A percentile compares a stretch with the other conserved stretches of the same genome.
phyloP scores from a whole-genome alignment of 53 echinoderm and acorn worm genomes.

The Echinometra lucunter region DNA sequence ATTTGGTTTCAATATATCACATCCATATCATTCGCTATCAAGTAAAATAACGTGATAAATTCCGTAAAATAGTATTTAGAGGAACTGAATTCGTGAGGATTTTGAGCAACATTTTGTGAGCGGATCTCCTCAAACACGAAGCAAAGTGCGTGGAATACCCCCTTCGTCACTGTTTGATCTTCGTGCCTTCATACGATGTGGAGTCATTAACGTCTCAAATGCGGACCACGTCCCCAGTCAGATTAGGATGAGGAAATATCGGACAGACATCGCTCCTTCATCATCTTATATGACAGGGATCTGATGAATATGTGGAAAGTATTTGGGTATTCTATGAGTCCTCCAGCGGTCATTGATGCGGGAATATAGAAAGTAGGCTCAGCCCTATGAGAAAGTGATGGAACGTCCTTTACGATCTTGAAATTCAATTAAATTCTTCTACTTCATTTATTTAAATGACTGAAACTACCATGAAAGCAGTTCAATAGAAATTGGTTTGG shows the following conservation, averaged over 20 bases:
- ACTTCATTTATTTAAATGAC: background rate
- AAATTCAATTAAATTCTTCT: background rate
- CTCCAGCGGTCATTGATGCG: background rate
- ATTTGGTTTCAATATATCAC: background rate
- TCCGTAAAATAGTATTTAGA: background rate
- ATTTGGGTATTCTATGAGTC: background rate
- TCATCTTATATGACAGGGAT: constrained; percentile 25
- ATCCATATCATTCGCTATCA: background rate
- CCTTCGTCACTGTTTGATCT: constrained; percentile 35
- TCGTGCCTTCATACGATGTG: constrained; percentile 16
- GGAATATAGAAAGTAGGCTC: background rate
- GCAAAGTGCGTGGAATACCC: background rate
- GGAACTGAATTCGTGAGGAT: background rate
- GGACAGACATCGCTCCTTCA: background rate
- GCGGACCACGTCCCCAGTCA: constrained; percentile 37
- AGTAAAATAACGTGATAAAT: background rate
- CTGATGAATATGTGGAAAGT: background rate
- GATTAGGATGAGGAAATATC: constrained; percentile 53
- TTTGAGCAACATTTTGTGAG: background rate
- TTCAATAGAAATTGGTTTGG: background rate
- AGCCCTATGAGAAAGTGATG: background rate
- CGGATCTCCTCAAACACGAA: constrained; percentile 22
- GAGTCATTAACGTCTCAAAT: constrained; percentile 27
- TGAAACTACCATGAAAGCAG: background rate
- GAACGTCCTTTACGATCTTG: background rate